phyloP scores from a whole-genome alignment of 2,797 vertebrate genomes.

The Diglossa cyanea region DNA sequence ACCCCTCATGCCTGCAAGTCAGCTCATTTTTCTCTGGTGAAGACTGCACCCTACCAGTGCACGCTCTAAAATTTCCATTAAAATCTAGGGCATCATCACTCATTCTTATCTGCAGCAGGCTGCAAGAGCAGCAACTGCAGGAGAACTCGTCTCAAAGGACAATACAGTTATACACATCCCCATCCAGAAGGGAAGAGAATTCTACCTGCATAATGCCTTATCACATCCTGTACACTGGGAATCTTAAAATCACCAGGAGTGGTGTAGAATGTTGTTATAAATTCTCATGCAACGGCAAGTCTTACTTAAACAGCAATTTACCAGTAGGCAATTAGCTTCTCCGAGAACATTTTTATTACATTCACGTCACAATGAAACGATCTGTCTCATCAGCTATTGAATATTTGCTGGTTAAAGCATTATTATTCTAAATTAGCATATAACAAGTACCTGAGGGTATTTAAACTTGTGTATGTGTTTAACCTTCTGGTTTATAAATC shows the following conservation, averaged over 20 bases:
- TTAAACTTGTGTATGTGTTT: not conserved
- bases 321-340: slow-evolving; percentile 71
- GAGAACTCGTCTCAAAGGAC: slow-evolving; percentile 70
- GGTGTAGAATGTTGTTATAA: slow-evolving; percentile 15
- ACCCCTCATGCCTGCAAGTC: slow-evolving; percentile 75
- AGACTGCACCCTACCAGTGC: slow-evolving; percentile 74
- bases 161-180: slow-evolving; percentile 55
- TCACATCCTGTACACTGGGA: not conserved
- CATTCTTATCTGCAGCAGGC: slow-evolving; percentile 79
- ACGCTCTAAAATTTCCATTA: slow-evolving; percentile 78
- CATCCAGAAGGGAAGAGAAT: slow-evolving; percentile 47
- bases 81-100: slow-evolving; percentile 80
- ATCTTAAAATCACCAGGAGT: slow-evolving; percentile 46
- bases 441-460: slow-evolving; percentile 26
- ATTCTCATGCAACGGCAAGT: slow-evolving; percentile 50
- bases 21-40: slow-evolving; percentile 79
- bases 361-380: slow-evolving; percentile 60
- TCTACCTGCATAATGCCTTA: slow-evolving; percentile 59
- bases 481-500: slow-evolving; percentile 23
- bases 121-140: slow-evolving; percentile 66
- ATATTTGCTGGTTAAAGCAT: slow-evolving; percentile 56
- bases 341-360: slow-evolving; percentile 71
- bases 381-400: slow-evolving; percentile 53
- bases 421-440: slow-evolving; percentile 67
- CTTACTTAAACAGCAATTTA: slow-evolving; percentile 74